Percentiles rank a stretch among this genome's conserved stretches.
Evolutionary conservation across 2,888 invertebrate genomes (phyloP).

Genomic region (Drosophila atripex): DNA sequence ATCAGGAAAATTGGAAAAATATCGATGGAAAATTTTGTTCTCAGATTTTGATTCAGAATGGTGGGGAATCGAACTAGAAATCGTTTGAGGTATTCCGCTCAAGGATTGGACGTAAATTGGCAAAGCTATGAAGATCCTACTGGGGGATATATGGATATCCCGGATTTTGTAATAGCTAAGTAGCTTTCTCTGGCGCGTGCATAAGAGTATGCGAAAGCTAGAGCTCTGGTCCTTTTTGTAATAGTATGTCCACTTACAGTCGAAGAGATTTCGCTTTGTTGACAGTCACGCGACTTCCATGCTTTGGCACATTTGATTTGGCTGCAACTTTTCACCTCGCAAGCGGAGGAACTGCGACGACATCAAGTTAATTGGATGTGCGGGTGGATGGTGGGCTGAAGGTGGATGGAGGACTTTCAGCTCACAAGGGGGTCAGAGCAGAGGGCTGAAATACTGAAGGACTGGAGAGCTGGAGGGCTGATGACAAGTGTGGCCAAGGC

Average conservation of each 20-base stretch:
- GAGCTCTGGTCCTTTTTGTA: slow-evolving; percentile 20
- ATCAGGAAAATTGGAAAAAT: too few species aligned
- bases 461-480: slow-evolving; percentile 8
- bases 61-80: too few species aligned
- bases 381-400: slow-evolving; percentile 3
- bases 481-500: slow-evolving; percentile 41
- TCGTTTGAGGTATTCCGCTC: too few species aligned
- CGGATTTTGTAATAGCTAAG: neutral
- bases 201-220: slow-evolving; percentile 14
- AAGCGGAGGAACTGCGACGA: slow-evolving; percentile 40
- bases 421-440: slow-evolving; percentile 1
- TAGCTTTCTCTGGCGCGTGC: neutral
- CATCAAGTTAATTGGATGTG: slow-evolving; percentile 69
- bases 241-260: slow-evolving; percentile 8
- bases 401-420: neutral
- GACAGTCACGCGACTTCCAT: slow-evolving; percentile 71
- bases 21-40: too few species aligned
- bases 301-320: slow-evolving; percentile 70
- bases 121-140: too few species aligned
- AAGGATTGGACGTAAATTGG: too few species aligned
- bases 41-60: too few species aligned
- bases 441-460: neutral
- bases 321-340: slow-evolving; percentile 70
- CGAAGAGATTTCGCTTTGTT: slow-evolving; percentile 41
- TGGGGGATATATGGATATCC: too few species aligned